Evolutionary conservation across 1,140 invertebrate genomes (phyloP).

Genomic region (Papilio machaon): DNA sequence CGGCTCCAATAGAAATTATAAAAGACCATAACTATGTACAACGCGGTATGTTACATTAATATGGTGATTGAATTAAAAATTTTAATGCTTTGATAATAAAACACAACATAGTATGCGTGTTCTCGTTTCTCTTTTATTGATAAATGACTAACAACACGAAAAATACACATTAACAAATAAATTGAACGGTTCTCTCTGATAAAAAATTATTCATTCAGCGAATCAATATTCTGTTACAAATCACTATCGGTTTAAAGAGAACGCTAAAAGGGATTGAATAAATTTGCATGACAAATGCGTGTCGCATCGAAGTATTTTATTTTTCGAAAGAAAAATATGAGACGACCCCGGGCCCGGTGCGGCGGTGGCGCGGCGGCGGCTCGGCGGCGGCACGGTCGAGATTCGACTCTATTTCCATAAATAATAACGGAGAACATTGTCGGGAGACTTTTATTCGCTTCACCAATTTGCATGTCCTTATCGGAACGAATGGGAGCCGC

Average conservation of each 20-base stretch:
- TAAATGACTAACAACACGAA: slow-evolving; percentile 6
- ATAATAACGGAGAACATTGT: slow-evolving; percentile 64
- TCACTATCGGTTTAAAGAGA: slow-evolving; percentile 64
- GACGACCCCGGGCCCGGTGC: slow-evolving; percentile 54
- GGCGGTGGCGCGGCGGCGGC: slow-evolving; percentile 51
- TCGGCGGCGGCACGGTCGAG: slow-evolving; percentile 53
- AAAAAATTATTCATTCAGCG: slow-evolving; percentile 46
- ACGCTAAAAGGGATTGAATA: slow-evolving; percentile 63
- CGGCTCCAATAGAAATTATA: too few relatives aligned
- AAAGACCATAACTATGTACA: too few relatives aligned
- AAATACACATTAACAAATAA: slow-evolving; percentile 5
- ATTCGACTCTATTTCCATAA: slow-evolving; percentile 66
- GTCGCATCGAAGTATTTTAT: slow-evolving; percentile 55
- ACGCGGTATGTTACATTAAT: too few relatives aligned
- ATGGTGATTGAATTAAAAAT: too few relatives aligned
- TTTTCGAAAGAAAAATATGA: slow-evolving; percentile 68
- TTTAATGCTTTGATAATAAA: too few relatives aligned
- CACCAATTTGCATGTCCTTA: slow-evolving; percentile 61
- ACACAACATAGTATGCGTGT: too few relatives aligned
- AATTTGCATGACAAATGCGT: slow-evolving; percentile 66
- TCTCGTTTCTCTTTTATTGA: not conserved
- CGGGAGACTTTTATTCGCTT: slow-evolving; percentile 60
- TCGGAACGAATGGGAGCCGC: slow-evolving; percentile 42
- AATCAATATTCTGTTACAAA: slow-evolving; percentile 61
- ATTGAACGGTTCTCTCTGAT: slow-evolving; percentile 14